Percentiles rank a stretch among this genome's conserved stretches.
Conservation (phyloP, 2,888 invertebrate species). For the Eulithis testata region DNA sequence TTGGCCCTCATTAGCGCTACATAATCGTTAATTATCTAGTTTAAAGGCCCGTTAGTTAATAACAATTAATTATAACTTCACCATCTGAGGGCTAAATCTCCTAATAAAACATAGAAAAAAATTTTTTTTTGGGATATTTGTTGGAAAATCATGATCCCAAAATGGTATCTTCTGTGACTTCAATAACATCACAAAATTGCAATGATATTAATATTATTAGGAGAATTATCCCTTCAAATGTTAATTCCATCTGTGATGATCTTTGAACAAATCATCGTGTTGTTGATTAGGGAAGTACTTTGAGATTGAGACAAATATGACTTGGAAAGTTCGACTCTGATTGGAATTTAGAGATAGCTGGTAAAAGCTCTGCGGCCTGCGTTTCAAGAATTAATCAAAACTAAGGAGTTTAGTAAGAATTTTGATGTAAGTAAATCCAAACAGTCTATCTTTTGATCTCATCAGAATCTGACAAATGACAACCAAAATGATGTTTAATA, state of each 20-base stretch:
- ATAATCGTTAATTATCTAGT: slow-evolving; percentile 36
- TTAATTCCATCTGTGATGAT: slow-evolving; percentile 19
- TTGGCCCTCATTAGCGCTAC: slow-evolving; percentile 36
- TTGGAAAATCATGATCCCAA: too few relatives aligned
- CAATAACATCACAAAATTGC: too few relatives aligned
- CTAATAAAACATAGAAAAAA: too few relatives aligned
- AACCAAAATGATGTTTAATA: too few relatives aligned
- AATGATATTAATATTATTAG: too few relatives aligned
- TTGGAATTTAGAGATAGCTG: slow-evolving; percentile 7
- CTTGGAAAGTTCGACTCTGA: slow-evolving; percentile 8
- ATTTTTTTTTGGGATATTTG: too few relatives aligned
- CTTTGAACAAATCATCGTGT: slow-evolving; percentile 24
- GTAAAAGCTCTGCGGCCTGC: background rate
- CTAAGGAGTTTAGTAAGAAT: background rate
- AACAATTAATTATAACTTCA: slow-evolving; percentile 36
- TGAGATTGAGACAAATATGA: slow-evolving; percentile 11
- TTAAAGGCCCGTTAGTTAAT: slow-evolving; percentile 34
- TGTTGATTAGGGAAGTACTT: slow-evolving; percentile 44
- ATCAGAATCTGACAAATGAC: too few relatives aligned
- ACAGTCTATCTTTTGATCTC: too few relatives aligned
- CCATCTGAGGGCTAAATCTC: slow-evolving; percentile 26
- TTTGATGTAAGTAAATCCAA: too few relatives aligned
- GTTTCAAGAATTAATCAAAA: background rate
- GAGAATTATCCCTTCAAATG: background rate
- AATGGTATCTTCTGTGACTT: too few relatives aligned